Evolutionary conservation across 2,797 vertebrate species (phyloP).

Genomic region (Eulemur rubriventer): DNA sequence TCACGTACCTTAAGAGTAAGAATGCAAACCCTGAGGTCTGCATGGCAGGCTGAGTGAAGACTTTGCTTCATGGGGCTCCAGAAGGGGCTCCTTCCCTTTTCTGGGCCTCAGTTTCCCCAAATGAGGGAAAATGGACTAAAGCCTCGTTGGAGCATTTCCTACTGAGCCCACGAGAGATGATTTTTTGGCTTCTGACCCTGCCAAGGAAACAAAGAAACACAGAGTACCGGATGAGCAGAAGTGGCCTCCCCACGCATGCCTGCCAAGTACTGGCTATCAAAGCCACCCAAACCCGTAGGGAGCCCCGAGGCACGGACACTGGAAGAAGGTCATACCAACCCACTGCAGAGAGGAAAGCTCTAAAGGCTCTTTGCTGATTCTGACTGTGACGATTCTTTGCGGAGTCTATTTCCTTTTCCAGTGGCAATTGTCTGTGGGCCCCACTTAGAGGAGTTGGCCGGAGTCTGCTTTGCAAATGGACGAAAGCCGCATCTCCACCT

Average conservation of each 20-base stretch:
- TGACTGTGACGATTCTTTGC: not conserved
- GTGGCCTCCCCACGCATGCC: not conserved
- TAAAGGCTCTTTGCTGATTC: not conserved
- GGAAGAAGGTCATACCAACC: not conserved
- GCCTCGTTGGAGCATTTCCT: not conserved
- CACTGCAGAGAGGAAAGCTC: not conserved
- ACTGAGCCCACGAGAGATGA: not conserved
- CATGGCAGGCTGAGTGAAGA: not conserved
- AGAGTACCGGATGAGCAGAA: too few relatives aligned
- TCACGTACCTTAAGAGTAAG: constrained; percentile 76
- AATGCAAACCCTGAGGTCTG: constrained; percentile 58
- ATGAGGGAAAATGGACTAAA: not conserved
- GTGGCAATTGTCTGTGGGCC: not conserved
- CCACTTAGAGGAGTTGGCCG: not conserved
- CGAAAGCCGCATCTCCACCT: fast-evolving
- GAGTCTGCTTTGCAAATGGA: not conserved
- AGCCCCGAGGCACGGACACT: not conserved
- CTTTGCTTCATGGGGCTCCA: not conserved
- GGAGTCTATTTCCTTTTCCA: not conserved
- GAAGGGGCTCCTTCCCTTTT: not conserved
- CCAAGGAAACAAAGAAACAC: not conserved
- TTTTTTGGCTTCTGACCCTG: not conserved
- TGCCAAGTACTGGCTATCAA: not conserved
- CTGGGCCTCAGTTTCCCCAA: constrained; percentile 25
- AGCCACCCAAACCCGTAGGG: not conserved